phyloP scores from a whole-genome alignment of 2,113 vertebrate species.

The Rhinogobius similis region DNA sequence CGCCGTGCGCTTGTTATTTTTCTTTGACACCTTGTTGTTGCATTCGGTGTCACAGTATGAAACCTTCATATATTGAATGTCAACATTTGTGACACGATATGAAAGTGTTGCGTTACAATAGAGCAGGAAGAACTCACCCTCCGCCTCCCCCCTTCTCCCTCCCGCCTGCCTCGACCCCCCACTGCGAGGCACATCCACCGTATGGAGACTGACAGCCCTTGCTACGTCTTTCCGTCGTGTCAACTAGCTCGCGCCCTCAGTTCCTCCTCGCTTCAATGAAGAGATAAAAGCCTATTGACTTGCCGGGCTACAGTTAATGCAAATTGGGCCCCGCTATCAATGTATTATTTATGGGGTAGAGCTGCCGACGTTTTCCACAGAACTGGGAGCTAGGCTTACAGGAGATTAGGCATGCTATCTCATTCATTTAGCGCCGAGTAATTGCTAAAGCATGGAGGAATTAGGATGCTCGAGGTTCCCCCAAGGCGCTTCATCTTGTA shows the following conservation, averaged over 20 bases:
- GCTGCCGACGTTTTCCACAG: conserved; percentile 73
- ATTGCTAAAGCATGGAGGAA: conserved; percentile 78
- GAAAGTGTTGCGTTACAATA: conserved; percentile 29
- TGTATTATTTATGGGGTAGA: conserved; percentile 77
- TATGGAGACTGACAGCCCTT: conserved; percentile 67
- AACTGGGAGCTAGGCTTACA: conserved; percentile 80
- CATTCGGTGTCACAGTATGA: conserved; percentile 19
- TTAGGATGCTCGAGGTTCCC: conserved; percentile 71
- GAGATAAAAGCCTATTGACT: conserved; percentile 80
- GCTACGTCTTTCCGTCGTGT: conserved; percentile 60
- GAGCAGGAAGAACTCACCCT: conserved; percentile 30
- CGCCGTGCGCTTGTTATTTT: conserved; percentile 19
- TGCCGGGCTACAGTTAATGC: conserved; percentile 77
- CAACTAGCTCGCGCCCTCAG: conserved; percentile 62
- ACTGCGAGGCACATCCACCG: conserved; percentile 44
- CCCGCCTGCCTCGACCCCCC: conserved; percentile 22
- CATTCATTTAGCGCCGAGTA: conserved; percentile 78
- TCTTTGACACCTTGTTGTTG: conserved; percentile 8
- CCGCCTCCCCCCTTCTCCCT: conserved; percentile 22
- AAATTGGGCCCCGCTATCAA: conserved; percentile 77
- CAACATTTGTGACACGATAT: conserved; percentile 44
- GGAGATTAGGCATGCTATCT: conserved; percentile 80
- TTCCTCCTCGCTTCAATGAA: conserved; percentile 70
- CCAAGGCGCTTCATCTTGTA: conserved; percentile 63
- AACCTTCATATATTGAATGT: conserved; percentile 45